phyloP scores from a whole-genome alignment of 2,113 vertebrate species.

The Accipiter virgatus region DNA sequence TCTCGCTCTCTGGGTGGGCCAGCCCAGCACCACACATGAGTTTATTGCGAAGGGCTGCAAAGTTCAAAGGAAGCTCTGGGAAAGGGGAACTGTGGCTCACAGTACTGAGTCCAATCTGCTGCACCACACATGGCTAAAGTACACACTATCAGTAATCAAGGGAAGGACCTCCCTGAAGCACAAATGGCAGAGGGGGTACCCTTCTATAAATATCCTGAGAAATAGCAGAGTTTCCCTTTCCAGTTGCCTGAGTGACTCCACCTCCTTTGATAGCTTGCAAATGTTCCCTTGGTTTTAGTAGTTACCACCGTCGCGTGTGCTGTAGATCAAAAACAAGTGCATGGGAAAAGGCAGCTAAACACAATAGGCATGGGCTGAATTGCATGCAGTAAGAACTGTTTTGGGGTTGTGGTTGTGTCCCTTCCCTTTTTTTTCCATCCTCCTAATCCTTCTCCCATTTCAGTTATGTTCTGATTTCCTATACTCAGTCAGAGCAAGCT shows the following conservation, averaged over 20 bases:
- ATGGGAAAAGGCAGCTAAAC: constrained; percentile 6
- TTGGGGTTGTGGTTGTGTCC: background rate
- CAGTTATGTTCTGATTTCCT: background rate
- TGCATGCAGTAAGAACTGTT: background rate
- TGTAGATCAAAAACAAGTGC: constrained; percentile 44
- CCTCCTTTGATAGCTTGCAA: constrained; percentile 71
- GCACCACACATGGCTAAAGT: constrained; percentile 75
- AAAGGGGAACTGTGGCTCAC: constrained; percentile 41
- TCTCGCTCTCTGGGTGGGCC: constrained; percentile 72
- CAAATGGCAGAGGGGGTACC: constrained; percentile 70
- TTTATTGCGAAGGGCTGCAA: constrained; percentile 51
- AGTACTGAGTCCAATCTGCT: constrained; percentile 41
- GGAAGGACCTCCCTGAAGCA: constrained; percentile 73
- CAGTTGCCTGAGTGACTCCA: constrained; percentile 59
- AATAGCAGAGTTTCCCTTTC: constrained; percentile 59
- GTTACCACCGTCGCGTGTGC: background rate
- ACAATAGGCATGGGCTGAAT: constrained; percentile 27
- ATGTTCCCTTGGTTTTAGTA: constrained; percentile 51
- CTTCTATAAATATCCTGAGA: constrained; percentile 76
- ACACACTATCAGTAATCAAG: constrained; percentile 74
- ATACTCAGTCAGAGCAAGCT: background rate
- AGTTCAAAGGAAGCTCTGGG: constrained; percentile 71
- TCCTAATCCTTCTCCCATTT: constrained; percentile 1
- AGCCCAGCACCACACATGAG: constrained; percentile 13
- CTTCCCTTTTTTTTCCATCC: background rate